phyloP scores from a whole-genome alignment of 37 sponge, comb jelly and placozoan genomes.

The Hexactinellida sp. region DNA sequence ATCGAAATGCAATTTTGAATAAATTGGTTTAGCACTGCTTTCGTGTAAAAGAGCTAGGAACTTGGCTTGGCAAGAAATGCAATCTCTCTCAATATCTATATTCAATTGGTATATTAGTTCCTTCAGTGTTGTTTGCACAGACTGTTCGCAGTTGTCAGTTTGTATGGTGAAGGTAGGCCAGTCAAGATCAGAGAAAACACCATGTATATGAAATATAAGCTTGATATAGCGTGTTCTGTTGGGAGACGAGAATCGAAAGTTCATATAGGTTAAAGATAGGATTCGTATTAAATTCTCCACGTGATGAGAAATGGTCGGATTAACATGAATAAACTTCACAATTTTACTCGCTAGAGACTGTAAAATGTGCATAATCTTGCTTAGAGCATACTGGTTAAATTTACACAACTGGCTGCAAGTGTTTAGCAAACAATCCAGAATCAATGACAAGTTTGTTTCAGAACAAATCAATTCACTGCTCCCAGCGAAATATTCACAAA shows the following conservation, averaged over 20 bases:
- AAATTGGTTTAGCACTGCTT: neutral
- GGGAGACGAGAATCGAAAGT: neutral
- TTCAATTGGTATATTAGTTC: neutral
- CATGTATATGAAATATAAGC: neutral
- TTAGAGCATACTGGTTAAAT: neutral
- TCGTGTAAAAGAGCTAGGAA: neutral
- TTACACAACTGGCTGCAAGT: neutral
- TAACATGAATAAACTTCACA: neutral
- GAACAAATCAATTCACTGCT: neutral
- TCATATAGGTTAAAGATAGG: neutral
- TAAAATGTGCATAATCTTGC: neutral
- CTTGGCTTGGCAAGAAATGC: neutral
- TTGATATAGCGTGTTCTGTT: neutral
- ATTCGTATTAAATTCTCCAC: neutral
- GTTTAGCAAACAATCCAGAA: neutral
- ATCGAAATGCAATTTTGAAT: neutral
- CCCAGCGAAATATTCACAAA: neutral
- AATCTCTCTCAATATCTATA: neutral
- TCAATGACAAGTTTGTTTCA: neutral
- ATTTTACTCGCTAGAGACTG: neutral
- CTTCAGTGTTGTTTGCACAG: neutral
- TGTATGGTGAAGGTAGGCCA: neutral
- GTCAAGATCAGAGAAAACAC: neutral
- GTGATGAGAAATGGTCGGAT: neutral
- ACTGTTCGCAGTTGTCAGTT: neutral